phyloP scores from a whole-genome alignment of 2,888 invertebrate genomes.

The Drosophila subsilvestris region DNA sequence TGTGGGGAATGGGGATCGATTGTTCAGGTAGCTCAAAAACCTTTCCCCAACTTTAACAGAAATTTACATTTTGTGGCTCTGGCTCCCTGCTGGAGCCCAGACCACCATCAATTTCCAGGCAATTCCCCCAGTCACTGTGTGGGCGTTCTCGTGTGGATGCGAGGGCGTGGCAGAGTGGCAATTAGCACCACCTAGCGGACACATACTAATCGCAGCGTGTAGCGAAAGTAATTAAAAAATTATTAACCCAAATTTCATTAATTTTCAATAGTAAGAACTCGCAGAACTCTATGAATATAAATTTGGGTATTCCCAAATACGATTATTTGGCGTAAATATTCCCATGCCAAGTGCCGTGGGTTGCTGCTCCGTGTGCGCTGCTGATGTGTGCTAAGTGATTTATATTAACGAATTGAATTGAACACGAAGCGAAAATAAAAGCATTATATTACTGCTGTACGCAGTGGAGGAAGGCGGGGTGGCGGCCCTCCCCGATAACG shows the following conservation, averaged over 20 bases:
- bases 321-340: constrained; percentile 12
- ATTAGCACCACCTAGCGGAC: constrained; percentile 38
- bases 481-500: constrained; percentile 17
- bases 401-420: constrained; percentile 56
- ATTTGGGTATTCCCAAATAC: background rate
- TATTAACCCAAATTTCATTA: constrained; percentile 14
- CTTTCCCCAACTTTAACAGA: constrained; percentile 18
- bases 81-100: constrained; percentile 23
- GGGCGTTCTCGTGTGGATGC: background rate
- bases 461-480: background rate
- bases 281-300: background rate
- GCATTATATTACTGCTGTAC: constrained; percentile 35
- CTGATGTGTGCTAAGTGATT: constrained; percentile 66
- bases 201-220: constrained; percentile 39
- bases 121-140: constrained; percentile 15
- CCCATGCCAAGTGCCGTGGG: constrained; percentile 37
- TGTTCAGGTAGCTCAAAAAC: constrained; percentile 16
- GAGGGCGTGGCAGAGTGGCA: constrained; percentile 37
- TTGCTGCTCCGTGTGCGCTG: constrained; percentile 17
- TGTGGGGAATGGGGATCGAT: constrained; percentile 27
- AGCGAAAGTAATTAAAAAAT: constrained; percentile 40
- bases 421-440: constrained; percentile 42
- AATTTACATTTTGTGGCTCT: constrained; percentile 38
- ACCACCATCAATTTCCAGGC: constrained; percentile 38
- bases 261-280: background rate